phyloP scores from a whole-genome alignment of 2,113 vertebrate genomes.

The Pagrus major region DNA sequence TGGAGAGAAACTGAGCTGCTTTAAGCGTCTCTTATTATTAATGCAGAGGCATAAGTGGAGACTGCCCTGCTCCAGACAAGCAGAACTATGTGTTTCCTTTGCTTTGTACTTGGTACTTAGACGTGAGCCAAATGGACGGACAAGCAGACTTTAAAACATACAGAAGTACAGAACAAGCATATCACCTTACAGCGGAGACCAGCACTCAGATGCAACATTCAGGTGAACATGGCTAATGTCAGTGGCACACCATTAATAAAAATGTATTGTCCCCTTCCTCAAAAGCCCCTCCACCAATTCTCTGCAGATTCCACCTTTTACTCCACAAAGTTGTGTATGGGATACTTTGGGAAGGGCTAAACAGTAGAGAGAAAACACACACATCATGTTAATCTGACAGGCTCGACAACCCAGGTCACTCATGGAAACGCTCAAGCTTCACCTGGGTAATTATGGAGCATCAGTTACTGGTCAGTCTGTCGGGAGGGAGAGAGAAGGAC shows the following conservation, averaged over 20 bases:
- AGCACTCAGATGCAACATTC: slow-evolving; percentile 42
- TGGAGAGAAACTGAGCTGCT: slow-evolving; percentile 46
- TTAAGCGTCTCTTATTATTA: slow-evolving; percentile 69
- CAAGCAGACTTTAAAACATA: slow-evolving; percentile 49
- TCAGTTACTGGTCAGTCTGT: slow-evolving; percentile 53
- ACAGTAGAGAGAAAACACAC: slow-evolving; percentile 66
- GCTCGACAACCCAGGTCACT: slow-evolving; percentile 46
- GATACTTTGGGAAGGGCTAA: slow-evolving; percentile 49
- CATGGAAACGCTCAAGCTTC: slow-evolving; percentile 76
- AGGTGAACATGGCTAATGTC: slow-evolving; percentile 73
- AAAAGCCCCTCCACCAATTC: slow-evolving; percentile 43
- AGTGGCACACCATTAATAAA: slow-evolving; percentile 77
- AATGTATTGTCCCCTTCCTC: slow-evolving; percentile 70
- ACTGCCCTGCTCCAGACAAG: slow-evolving; percentile 58
- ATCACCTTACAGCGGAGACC: slow-evolving; percentile 67
- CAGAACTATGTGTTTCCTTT: slow-evolving; percentile 70
- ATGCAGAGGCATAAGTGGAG: slow-evolving; percentile 47
- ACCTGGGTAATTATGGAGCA: slow-evolving; percentile 69
- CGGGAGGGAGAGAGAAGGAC: slow-evolving; percentile 24
- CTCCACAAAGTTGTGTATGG: slow-evolving; percentile 39
- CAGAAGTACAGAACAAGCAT: slow-evolving; percentile 62
- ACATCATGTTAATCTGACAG: slow-evolving; percentile 76
- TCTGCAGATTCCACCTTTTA: slow-evolving; percentile 49
- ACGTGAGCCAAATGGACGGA: slow-evolving; percentile 66
- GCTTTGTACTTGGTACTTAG: slow-evolving; percentile 63